Evolutionary conservation across 2,888 invertebrate genomes (phyloP), one percentile per base, ranked within the genome.

Genomic region (Eilema caniola): DNA sequence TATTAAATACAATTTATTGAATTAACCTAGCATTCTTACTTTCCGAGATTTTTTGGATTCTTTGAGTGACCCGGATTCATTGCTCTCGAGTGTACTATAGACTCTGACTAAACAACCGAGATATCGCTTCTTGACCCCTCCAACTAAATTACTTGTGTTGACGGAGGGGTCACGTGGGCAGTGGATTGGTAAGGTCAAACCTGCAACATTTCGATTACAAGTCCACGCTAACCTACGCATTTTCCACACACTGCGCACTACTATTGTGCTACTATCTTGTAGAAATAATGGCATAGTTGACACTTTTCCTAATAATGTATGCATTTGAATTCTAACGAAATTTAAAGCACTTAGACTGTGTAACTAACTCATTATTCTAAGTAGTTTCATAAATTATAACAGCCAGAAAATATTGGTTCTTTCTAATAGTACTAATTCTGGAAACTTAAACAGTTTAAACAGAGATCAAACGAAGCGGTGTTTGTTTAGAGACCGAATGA

Each of bases 361-460:
- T 41, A 47, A 20, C 47, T 20, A 53, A 53, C 20, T 53, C n/a
- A 53, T n/a, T 53, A 53, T 53, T 53, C 53, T 53, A 53, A 53
- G 53, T n/a, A 53, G 8, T n/a, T 53, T 53, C 53, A 53, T 53
- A 53, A 53, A 10, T 57, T 33, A 16, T 28, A 57, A 65, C 65
- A 65, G 20, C 62, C 24, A 24, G 20, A 24, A 25, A 53, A 53
- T 53, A 53, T n/a, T 53, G 28, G 28, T 64, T 64, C 28, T 28
- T 53, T n/a, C 5, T 20, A 53, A 64, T 63, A 72, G 65, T 64
- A 67, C 62, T 62, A 59, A 63, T 81, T 77, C 78, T 76, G 66
- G 72, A 77, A 78, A 74, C 74, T 77, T 75, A 67, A 82, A 80
- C 74, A 75, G 74, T 71, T 73, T 70, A 56, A 73, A 77, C 72